Evolutionary conservation across 2,888 invertebrate genomes (phyloP), one percentile per base, ranked within the genome.

Genomic region (Marasmarcha lunaedactyla): DNA sequence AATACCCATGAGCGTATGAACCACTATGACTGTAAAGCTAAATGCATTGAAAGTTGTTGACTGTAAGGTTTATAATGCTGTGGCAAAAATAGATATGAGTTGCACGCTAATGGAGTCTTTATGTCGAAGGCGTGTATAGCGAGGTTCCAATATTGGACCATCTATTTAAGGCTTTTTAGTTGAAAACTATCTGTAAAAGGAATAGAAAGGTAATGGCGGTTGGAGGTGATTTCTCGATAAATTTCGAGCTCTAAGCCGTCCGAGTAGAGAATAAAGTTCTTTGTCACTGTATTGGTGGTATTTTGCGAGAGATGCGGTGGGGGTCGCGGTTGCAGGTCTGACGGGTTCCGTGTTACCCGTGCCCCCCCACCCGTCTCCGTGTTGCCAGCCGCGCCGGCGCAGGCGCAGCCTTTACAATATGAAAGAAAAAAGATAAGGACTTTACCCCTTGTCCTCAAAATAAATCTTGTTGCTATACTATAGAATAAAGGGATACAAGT

Each of bases 301-400:
- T 78, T 79, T 78, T 67, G 79, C 79, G 70, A 73, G 66, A 73
- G 66, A 59, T 54, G 59, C 59, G 52, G 57, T 53, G 64, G 63
- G 57, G 63, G 55, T 59, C 59, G 59, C 61, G 61, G 63, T 55
- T 66, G 71, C 76, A 72, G 70, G 78, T 77, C 63, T 63, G 76
- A 77, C 79, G 59, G 79, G 79, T 76, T 79, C 79, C 71, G 79
- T 79, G 78, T 79, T 79, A 79, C 79, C 51, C 78, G 51, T 49
- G 41, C 46, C 50, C 44, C 50, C 53, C 59, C 20, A 56, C 55
- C 57, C 50, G 44, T 46, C 51, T 41, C 52, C 50, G 52, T 41
- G 47, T 36, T 38, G 40, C 37, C 49, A 50, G 55, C 51, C 46
- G 44, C 43, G 63, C 68, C 71, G 67, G 65, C 63, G 57, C 55